Base-by-base conservation (phyloP, 2,797 vertebrate genomes). In the Natrix natrix region DNA sequence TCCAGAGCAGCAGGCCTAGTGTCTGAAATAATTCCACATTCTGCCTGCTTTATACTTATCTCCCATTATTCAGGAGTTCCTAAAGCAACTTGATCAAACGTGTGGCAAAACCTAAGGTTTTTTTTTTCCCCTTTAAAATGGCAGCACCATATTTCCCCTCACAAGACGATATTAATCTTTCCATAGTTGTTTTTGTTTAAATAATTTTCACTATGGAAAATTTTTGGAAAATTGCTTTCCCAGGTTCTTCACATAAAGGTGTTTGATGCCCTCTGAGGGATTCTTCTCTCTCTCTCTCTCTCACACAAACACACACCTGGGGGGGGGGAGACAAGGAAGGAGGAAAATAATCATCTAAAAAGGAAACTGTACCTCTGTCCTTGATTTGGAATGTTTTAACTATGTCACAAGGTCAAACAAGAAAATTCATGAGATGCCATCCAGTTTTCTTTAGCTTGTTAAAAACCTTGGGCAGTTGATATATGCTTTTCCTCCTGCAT, bases 271-370 rank as follows among this genome's bases (percentile, higher is more conserved):
- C 6, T 43, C 32, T 12, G 8, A 59, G 24, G 61, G 11, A 32
- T 57, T 90, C 26, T 17, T 87, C 24, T 48, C 12, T 28, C 1
- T 37, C 1, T 37, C 32, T 37, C 32, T 37, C 48, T 4, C 48
- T 0, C 4, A 28, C 1, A 28, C 24, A 61, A 1, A 61, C 11
- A n/a, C 24, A 60, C 0, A 24, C 0, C 5, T 7, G 24, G 1
- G 12, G 28, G 2, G 4, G 63, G 4, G 28, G 28, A n/a, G 78
- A 48, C 13, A 52, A 60, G 26, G 32, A 92, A 12, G 16, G 14
- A 57, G 32, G 54, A 66, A 48, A 86, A 32, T 14, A 8, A 57
- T 43, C 24, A 16, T 48, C 16, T 37, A n/a, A 90, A 90, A 22
- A 87, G 20, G 43, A 16, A 37, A 32, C 16, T 86, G 90, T 28